These are phyloP conservation scores for Diaphora mendica DNA, from an alignment of 2,888 invertebrate species.

Conservation along the genomic window DNA sequence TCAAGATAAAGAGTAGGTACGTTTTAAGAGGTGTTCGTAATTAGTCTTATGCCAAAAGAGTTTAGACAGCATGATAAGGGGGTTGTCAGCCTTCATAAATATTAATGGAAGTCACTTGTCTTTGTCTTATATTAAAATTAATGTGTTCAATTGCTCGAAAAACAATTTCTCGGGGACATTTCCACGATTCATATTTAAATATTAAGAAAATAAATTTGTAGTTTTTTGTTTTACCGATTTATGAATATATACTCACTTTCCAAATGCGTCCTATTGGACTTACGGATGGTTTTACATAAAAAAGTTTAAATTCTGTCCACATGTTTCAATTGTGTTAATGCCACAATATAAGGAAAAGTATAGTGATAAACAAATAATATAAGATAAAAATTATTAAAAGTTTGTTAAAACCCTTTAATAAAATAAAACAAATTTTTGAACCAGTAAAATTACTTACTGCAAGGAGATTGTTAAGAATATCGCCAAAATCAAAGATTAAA, in stretches of 20 bases:
- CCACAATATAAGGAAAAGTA: background rate
- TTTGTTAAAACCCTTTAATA: background rate
- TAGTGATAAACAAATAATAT: background rate
- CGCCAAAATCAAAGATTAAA: background rate
- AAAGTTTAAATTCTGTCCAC: background rate
- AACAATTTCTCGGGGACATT: constrained; percentile 56
- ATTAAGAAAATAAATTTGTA: background rate
- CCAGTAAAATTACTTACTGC: background rate
- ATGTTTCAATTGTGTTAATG: background rate
- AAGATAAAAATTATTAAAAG: background rate
- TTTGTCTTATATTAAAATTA: constrained; percentile 78
- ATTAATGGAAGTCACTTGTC: constrained; percentile 73
- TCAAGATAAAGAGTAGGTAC: constrained; percentile 34
- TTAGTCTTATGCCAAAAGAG: constrained; percentile 48
- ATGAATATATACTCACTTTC: background rate
- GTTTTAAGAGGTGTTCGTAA: constrained; percentile 40
- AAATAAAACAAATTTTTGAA: background rate
- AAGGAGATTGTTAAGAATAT: background rate
- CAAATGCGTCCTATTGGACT: background rate
- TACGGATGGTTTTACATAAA: background rate
- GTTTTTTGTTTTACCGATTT: background rate
- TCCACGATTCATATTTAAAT: constrained; percentile 33
- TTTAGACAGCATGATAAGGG: constrained; percentile 40
- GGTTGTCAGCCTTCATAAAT: constrained; percentile 71
- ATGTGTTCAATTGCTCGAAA: constrained; percentile 74